A percentile compares a stretch with the other conserved stretches of the same genome.
Evolutionary conservation across 2,888 invertebrate species (phyloP).

Genomic region (Formica aserva): DNA sequence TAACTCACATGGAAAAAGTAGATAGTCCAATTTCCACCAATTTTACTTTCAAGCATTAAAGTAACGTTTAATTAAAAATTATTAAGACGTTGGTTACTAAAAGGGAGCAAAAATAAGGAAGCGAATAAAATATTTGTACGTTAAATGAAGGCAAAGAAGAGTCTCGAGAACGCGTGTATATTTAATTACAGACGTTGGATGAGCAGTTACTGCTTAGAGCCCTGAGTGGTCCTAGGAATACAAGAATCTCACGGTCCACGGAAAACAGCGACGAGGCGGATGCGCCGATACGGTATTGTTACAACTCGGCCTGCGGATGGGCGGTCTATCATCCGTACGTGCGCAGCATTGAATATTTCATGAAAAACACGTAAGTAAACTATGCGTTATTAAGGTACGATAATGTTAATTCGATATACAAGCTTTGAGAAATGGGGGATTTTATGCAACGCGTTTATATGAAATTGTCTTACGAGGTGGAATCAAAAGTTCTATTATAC

Average conservation of each 20-base stretch:
- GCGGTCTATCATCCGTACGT: conserved; percentile 87
- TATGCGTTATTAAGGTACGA: background rate
- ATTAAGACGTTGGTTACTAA: background rate
- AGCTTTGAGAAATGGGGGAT: too few species aligned
- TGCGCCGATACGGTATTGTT: conserved; percentile 76
- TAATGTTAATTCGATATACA: background rate
- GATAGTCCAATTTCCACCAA: background rate
- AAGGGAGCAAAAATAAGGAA: background rate
- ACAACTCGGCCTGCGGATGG: conserved; percentile 88
- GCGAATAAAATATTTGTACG: background rate
- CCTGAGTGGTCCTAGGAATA: conserved; percentile 64
- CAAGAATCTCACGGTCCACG: conserved; percentile 72
- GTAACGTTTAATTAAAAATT: background rate
- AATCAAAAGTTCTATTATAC: background rate
- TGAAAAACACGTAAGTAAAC: conserved; percentile 88
- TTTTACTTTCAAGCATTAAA: background rate
- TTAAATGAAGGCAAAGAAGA: background rate
- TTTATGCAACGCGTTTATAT: background rate
- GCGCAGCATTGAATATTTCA: conserved; percentile 87
- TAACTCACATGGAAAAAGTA: background rate
- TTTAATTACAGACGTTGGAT: conserved; percentile 71
- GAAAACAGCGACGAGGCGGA: conserved; percentile 65
- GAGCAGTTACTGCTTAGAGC: conserved; percentile 72
- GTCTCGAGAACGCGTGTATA: background rate
- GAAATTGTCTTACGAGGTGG: background rate